Percentiles rank a stretch among this genome's conserved stretches.
Evolutionary conservation across 2,113 vertebrate genomes (phyloP).

Genomic region (Pelusios castaneus): DNA sequence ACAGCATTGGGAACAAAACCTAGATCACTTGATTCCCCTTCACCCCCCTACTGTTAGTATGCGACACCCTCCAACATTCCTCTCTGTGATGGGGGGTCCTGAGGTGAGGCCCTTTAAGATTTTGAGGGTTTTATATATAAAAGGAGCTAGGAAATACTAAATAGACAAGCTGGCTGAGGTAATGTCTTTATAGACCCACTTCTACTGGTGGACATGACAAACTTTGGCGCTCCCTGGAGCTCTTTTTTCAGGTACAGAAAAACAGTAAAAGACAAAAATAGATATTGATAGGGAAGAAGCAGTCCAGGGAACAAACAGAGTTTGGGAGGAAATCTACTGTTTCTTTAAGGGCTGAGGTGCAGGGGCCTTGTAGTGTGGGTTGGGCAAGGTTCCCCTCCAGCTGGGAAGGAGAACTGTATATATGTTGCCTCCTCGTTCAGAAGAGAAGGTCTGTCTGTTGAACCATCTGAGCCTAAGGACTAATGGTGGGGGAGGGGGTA

Average conservation of each 20-base stretch:
- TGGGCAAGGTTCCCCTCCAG: neutral
- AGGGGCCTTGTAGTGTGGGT: neutral
- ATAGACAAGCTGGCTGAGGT: neutral
- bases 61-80: neutral
- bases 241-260: neutral
- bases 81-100: no score
- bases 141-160: neutral
- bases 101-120: neutral
- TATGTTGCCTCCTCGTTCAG: neutral
- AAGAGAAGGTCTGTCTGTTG: neutral
- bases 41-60: rapidly evolving
- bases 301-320: neutral
- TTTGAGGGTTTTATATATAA: neutral
- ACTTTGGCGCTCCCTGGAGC: neutral
- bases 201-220: neutral
- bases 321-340: neutral
- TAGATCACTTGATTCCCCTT: rapidly evolving
- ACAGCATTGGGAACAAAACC: rapidly evolving
- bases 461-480: neutral
- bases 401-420: neutral
- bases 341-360: neutral
- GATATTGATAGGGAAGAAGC: neutral
- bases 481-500: neutral
- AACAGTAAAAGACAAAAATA: neutral
- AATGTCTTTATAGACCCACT: neutral